phyloP scores from a whole-genome alignment of 1,140 invertebrate species.

The Polypedilum vanderplanki region DNA sequence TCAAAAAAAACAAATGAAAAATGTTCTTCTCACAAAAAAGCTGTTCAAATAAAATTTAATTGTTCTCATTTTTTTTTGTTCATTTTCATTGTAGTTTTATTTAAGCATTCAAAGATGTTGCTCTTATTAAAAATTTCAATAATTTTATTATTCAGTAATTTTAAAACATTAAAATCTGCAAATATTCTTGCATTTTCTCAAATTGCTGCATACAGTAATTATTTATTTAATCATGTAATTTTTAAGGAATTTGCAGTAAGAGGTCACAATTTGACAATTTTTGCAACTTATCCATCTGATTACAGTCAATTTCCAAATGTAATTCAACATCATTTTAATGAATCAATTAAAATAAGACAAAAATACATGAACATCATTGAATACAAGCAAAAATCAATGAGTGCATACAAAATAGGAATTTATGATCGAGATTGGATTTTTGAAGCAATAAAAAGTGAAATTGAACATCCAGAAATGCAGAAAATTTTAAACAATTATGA shows the following conservation, averaged over 20 bases:
- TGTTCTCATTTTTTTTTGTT: too few relatives aligned
- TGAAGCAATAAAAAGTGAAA: not conserved
- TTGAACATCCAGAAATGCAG: not conserved
- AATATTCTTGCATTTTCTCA: not conserved
- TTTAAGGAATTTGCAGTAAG: not conserved
- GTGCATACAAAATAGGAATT: not conserved
- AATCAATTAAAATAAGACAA: not conserved
- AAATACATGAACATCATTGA: not conserved
- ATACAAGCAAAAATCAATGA: not conserved
- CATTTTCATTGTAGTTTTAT: too few relatives aligned
- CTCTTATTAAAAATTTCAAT: too few relatives aligned
- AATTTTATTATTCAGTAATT: too few relatives aligned
- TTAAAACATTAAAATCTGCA: not conserved
- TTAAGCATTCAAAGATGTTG: too few relatives aligned
- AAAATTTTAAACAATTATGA: not conserved
- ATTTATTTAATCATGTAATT: not conserved
- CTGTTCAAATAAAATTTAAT: too few relatives aligned
- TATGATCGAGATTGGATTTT: not conserved
- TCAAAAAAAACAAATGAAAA: too few relatives aligned
- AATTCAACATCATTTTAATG: not conserved
- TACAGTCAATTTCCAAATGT: not conserved
- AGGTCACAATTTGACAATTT: not conserved
- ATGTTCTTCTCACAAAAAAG: too few relatives aligned
- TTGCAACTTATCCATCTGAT: not conserved
- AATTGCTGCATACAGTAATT: not conserved